phyloP scores from a whole-genome alignment of 2,888 invertebrate genomes.

The Germaria angustata region DNA sequence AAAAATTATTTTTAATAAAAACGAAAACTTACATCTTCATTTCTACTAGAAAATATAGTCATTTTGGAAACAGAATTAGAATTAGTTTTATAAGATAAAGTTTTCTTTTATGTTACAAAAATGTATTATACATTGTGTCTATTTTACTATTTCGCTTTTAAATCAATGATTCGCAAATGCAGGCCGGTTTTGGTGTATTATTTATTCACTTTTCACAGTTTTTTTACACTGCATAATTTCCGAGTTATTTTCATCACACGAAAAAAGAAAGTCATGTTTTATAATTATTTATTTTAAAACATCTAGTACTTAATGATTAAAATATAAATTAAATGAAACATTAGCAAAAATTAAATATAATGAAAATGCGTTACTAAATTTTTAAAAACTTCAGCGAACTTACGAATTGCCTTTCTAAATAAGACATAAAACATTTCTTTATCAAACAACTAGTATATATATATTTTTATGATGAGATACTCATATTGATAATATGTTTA shows the following conservation, averaged over 20 bases:
- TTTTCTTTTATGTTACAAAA: background rate
- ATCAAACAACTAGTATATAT: background rate
- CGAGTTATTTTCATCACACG: too few species aligned
- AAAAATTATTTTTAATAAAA: background rate
- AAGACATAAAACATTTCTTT: background rate
- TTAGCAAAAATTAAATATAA: too few species aligned
- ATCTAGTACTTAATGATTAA: too few species aligned
- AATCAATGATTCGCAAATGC: too few species aligned
- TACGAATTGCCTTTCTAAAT: background rate
- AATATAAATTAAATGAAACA: too few species aligned
- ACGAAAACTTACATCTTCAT: constrained; percentile 10
- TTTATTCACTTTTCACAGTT: background rate
- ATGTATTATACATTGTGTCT: background rate
- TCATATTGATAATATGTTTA: background rate
- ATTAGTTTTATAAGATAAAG: background rate
- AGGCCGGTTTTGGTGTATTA: background rate
- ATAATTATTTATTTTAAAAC: too few species aligned
- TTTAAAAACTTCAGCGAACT: background rate
- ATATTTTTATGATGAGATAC: background rate
- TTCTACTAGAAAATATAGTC: background rate
- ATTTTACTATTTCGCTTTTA: background rate
- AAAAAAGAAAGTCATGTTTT: too few species aligned
- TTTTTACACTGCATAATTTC: too few species aligned
- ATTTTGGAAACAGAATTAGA: background rate
- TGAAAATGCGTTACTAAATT: too few species aligned